Conservation (phyloP, 2,888 invertebrate species). For the Eledone cirrhosa region DNA sequence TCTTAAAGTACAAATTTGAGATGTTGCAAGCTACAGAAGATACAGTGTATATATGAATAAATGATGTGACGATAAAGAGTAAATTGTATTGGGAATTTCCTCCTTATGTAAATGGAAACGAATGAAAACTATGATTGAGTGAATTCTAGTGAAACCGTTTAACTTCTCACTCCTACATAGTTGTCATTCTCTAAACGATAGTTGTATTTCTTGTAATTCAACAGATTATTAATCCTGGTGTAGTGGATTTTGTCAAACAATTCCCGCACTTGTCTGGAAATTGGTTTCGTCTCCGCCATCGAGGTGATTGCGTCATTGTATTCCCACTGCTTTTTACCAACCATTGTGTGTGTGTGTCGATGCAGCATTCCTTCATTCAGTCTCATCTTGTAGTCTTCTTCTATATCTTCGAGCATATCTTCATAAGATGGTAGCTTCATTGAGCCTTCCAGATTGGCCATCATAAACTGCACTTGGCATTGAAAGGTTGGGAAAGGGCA, state of each 20-base stretch:
- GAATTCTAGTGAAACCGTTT: no score
- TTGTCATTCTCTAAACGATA: conserved; percentile 30
- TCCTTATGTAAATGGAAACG: no score
- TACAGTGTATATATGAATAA: no score
- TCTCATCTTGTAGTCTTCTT: conserved; percentile 28
- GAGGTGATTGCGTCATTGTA: conserved; percentile 31
- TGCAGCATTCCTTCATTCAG: conserved; percentile 27
- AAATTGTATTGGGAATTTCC: no score
- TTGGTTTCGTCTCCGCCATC: conserved; percentile 19
- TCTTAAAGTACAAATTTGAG: no score
- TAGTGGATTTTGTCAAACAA: conserved; percentile 73
- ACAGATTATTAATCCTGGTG: conserved; percentile 38
- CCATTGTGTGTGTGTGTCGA: conserved; percentile 32
- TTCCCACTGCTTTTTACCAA: conserved; percentile 12
- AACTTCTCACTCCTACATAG: no score
- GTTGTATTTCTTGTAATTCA: conserved; percentile 43
- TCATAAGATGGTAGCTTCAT: conserved; percentile 31
- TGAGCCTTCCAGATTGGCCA: conserved; percentile 28
- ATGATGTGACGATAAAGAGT: no score
- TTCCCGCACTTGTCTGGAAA: conserved; percentile 74
- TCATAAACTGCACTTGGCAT: conserved; percentile 29
- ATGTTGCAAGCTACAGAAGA: no score
- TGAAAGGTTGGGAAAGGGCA: conserved; percentile 29
- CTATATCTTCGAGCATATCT: conserved; percentile 31
- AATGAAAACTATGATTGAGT: no score